Conservation (phyloP, 2,113 vertebrate species). For the Microtus oregoni region DNA sequence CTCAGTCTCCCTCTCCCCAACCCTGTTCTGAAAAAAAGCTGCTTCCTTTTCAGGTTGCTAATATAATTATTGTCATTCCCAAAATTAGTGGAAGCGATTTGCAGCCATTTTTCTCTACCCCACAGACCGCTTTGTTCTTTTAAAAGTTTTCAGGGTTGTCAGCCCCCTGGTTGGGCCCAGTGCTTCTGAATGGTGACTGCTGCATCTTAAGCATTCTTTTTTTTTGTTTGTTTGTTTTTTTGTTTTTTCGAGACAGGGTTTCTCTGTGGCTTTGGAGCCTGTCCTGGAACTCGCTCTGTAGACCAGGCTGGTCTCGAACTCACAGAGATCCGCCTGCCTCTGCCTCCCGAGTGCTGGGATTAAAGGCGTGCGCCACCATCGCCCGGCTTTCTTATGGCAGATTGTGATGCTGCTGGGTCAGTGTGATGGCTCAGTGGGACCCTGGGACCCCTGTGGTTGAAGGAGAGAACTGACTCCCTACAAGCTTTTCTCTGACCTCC, state of each 20-base stretch:
- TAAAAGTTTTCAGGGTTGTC: not conserved
- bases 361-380: no score
- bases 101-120: not conserved
- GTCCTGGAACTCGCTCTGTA: no score
- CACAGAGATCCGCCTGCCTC: no score
- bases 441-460: not conserved
- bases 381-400: no score
- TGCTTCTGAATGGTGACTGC: not conserved
- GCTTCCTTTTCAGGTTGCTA: conserved; percentile 34
- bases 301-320: no score
- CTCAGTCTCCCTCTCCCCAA: not conserved
- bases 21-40: conserved; percentile 18
- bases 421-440: not conserved
- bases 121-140: conserved; percentile 31
- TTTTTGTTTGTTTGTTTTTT: no score
- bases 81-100: conserved; percentile 26
- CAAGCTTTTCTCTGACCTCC: not conserved
- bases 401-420: not conserved
- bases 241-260: no score
- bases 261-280: no score
- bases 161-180: not conserved
- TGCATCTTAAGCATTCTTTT: not conserved
- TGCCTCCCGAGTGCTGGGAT: no score
- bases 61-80: conserved; percentile 42
- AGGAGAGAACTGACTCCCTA: not conserved